Evolutionary conservation across 1,140 invertebrate species (phyloP), one percentile per base, ranked within the genome.

Genomic region (Mya arenaria): DNA sequence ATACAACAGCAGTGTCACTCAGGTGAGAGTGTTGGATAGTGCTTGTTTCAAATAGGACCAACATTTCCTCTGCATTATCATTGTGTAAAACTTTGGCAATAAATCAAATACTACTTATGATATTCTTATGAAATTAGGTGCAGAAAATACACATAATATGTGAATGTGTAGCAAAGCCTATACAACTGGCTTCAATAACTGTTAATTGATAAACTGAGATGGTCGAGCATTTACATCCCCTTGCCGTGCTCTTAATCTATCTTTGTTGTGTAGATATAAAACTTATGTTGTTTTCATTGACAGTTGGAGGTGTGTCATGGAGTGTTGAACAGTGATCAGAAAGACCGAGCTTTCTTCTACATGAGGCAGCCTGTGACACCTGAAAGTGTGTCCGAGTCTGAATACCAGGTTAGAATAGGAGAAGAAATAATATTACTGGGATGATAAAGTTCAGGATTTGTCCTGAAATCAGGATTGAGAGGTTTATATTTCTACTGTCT

Each of bases 231-330:
- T n/a, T n/a, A n/a, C n/a, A n/a, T n/a, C n/a, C n/a, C n/a, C n/a
- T 58, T 58, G 19, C 56, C 8, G 8, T 58, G 8, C 17, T 63
- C 28, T 32, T 25, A 15, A 2, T 5, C 30, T 4, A 10, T 2
- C 17, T 58, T 56, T 56, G 5, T 23, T 23, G 28, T 28, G n/a
- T n/a, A n/a, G n/a, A n/a, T n/a, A n/a, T n/a, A n/a, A n/a, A n/a
- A n/a, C n/a, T n/a, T 56, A 23, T 37, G 30, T 68, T 6, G 48
- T 10, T 3, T 73, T 44, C 0, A 25, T 65, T 78, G 83, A 37
- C 72, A 89, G 88, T 56, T 89, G 48, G 88, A 89, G 39, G 60
- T 89, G 37, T 56, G 83, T 2, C 87, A 89, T 85, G 88, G 85
- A 48, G 88, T 84, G 3, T 72, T 89, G 23, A 89, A 88, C 66